Conservation (phyloP, 2,888 invertebrate genomes). For the Deilephila elpenor region DNA sequence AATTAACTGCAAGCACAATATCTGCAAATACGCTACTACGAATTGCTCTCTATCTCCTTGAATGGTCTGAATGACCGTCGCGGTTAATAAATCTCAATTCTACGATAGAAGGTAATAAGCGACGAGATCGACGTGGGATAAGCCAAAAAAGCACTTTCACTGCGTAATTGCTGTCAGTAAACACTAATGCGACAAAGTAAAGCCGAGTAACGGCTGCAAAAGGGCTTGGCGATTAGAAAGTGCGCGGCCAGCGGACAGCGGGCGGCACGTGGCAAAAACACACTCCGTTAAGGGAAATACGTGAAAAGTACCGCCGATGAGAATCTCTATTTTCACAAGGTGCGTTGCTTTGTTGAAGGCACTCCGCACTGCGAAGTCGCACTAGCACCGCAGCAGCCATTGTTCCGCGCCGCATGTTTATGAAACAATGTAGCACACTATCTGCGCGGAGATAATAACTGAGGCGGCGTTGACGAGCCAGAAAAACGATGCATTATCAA, state of each 20-base stretch:
- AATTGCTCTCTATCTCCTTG: constrained; percentile 39
- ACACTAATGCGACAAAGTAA: constrained; percentile 61
- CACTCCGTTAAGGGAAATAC: constrained; percentile 54
- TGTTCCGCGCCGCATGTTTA: constrained; percentile 45
- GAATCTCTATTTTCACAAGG: constrained; percentile 50
- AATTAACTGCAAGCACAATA: constrained; percentile 45
- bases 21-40: constrained; percentile 33
- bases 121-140: constrained; percentile 64
- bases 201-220: constrained; percentile 32
- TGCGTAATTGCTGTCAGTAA: constrained; percentile 65
- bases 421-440: constrained; percentile 35
- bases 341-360: constrained; percentile 46
- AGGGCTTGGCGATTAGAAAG: constrained; percentile 44
- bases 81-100: constrained; percentile 6
- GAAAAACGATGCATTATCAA: constrained; percentile 21
- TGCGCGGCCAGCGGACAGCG: constrained; percentile 33
- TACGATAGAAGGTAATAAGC: constrained; percentile 33
- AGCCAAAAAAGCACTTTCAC: constrained; percentile 69
- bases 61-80: constrained; percentile 27
- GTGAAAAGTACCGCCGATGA: constrained; percentile 53
- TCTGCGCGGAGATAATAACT: constrained; percentile 1
- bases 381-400: constrained; percentile 37
- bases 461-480: constrained; percentile 14
- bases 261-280: constrained; percentile 47
- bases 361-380: too few species aligned